Percentiles rank a stretch among this genome's conserved stretches.
Conservation (phyloP, 2,797 vertebrate species). For the Sebastolobus alascanus region DNA sequence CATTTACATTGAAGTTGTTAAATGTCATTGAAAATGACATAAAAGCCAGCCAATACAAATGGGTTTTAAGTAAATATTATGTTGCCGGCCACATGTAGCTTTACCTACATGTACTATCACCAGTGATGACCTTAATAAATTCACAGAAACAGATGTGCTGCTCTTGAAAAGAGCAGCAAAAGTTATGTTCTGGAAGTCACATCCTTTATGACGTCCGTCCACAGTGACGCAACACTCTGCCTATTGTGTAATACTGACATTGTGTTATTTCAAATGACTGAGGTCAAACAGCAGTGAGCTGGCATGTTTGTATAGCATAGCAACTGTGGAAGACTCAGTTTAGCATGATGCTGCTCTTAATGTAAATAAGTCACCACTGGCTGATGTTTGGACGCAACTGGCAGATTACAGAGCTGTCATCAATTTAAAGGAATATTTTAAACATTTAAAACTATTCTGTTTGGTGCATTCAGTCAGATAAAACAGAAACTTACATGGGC, state of each 20-base stretch:
- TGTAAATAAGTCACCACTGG: background rate
- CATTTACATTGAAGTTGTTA: background rate
- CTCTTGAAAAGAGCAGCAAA: background rate
- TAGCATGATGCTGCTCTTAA: background rate
- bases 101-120: background rate
- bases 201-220: background rate
- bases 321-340: background rate
- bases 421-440: background rate
- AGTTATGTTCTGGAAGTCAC: background rate
- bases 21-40: background rate
- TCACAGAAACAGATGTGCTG: background rate
- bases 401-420: background rate
- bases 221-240: conserved; percentile 1
- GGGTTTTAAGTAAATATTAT: background rate
- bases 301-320: conserved; percentile 1
- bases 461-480: background rate
- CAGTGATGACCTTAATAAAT: background rate
- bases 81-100: background rate
- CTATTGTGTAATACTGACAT: conserved; percentile 15
- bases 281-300: conserved; percentile 4
- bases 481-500: conserved; percentile 92
- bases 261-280: conserved; percentile 4
- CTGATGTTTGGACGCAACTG: conserved; percentile 26
- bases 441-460: background rate
- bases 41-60: background rate